These are phyloP conservation scores for Helleia helle DNA, from an alignment of 2,888 invertebrate species.

Conservation along the genomic window DNA sequence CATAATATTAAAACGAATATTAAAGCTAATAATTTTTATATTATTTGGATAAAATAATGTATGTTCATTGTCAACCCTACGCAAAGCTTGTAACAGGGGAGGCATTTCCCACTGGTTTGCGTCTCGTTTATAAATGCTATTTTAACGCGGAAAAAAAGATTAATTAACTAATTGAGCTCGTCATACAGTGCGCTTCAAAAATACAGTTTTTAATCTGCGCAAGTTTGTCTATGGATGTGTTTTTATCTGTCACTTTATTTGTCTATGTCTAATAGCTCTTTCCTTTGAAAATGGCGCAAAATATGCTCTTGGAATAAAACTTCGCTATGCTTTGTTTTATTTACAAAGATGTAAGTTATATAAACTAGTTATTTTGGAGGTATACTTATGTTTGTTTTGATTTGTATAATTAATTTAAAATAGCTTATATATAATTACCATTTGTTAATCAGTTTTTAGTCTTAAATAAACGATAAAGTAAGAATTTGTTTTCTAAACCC, in stretches of 20 bases:
- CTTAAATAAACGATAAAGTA: too few relatives aligned
- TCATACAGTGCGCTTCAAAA: slow-evolving; percentile 27
- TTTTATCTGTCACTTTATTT: slow-evolving; percentile 9
- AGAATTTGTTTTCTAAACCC: too few relatives aligned
- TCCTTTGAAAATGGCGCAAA: background rate
- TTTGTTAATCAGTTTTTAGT: too few relatives aligned
- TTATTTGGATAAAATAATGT: background rate
- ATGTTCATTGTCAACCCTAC: slow-evolving; percentile 40
- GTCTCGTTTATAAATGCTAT: slow-evolving; percentile 69
- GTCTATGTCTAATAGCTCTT: slow-evolving; percentile 9
- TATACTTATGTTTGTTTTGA: too few relatives aligned
- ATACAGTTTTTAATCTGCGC: slow-evolving; percentile 19
- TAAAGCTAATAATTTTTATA: background rate
- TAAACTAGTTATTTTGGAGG: too few relatives aligned
- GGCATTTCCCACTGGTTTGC: slow-evolving; percentile 59
- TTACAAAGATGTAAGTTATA: too few relatives aligned
- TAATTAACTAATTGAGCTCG: slow-evolving; percentile 72
- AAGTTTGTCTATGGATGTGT: slow-evolving; percentile 12
- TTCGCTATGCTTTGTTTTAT: background rate
- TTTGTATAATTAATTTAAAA: too few relatives aligned
- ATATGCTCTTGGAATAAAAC: background rate
- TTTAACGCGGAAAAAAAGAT: slow-evolving; percentile 72
- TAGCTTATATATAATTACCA: too few relatives aligned
- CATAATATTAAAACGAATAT: too few relatives aligned
- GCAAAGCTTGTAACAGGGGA: slow-evolving; percentile 34